Evolutionary conservation across 2,797 vertebrate genomes (phyloP).

Genomic region (Pristis pectinata): DNA sequence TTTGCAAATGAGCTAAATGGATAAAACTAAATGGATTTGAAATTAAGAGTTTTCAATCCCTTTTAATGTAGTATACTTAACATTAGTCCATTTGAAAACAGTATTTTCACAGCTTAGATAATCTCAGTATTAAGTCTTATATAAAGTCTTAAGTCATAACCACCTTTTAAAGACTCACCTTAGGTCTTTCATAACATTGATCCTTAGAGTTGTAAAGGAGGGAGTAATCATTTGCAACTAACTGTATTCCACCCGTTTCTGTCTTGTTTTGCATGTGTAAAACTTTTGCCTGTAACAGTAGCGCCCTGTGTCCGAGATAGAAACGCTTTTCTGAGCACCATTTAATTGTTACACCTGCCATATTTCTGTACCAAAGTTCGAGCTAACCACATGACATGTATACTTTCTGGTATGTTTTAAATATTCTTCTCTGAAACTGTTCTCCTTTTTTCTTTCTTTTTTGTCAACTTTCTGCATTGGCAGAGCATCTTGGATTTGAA

Average conservation of each 20-base stretch:
- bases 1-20: neutral
- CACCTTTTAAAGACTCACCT: neutral
- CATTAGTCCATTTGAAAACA: neutral
- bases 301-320: slow-evolving; percentile 52
- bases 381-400: slow-evolving; percentile 56
- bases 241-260: slow-evolving; percentile 52
- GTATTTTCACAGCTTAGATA: no score
- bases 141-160: neutral
- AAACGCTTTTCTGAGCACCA: slow-evolving; percentile 63
- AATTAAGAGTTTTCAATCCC: neutral
- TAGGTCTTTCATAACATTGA: neutral
- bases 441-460: slow-evolving; percentile 64
- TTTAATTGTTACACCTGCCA: slow-evolving; percentile 49
- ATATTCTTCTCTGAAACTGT: slow-evolving; percentile 74
- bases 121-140: neutral
- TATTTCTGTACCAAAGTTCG: slow-evolving; percentile 48
- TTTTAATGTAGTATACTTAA: neutral
- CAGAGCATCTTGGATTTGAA: slow-evolving; percentile 99
- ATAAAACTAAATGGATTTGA: neutral
- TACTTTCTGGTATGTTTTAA: slow-evolving; percentile 59
- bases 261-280: slow-evolving; percentile 55
- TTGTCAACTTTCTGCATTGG: slow-evolving; percentile 77
- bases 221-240: slow-evolving; percentile 4
- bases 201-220: neutral
- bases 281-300: slow-evolving; percentile 45